Evolutionary conservation across 2,113 vertebrate genomes (phyloP), one percentile per base, ranked within the genome.

Genomic region (Caretta caretta): DNA sequence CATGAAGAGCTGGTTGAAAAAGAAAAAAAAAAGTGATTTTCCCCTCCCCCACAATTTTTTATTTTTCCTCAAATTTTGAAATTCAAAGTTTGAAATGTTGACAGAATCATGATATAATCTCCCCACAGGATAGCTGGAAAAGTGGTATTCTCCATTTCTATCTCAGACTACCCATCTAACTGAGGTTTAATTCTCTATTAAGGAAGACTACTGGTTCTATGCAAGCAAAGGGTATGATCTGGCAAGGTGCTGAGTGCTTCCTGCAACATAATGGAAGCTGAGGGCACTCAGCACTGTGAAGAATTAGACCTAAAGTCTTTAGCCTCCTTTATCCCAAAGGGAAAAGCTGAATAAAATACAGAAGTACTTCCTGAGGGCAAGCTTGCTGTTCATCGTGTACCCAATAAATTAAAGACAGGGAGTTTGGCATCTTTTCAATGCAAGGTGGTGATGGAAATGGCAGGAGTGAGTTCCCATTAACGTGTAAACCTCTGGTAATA

Each of bases 281-380:
- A 24, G 12, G 29, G 1, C 35, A 17, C 10, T 79, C 25, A 79
- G 19, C 25, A 31, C 8, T 8, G 1, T 69, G 16, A 69, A 57
- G 29, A 83, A 86, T 46, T 48, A 8, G 24, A 4, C 29, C 9
- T 10, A 48, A 89, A 78, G 7, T 38, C 22, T 82, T 86, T 72
- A 46, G 76, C 51, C 46, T 86, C 62, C 16, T 48, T 80, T 1
- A 49, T 0, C 0, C 25, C 35, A 49, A 14, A 69, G 80, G 80
- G 65, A 62, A 80, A 79, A 27, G 0, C 1, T 20, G 9, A 3
- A 2, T 80, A 50, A 57, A 5, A 1, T 75, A 38, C 5, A 59
- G 53, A n/a, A 80, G 53, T 57, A 82, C 19, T 14, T 27, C 1
- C 0, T 25, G 80, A 69, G 6, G 3, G 89, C 24, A 86, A 80